These are phyloP conservation scores for Dreissena rostriformis DNA, from an alignment of 1,140 invertebrate species.

Conservation along the genomic window DNA sequence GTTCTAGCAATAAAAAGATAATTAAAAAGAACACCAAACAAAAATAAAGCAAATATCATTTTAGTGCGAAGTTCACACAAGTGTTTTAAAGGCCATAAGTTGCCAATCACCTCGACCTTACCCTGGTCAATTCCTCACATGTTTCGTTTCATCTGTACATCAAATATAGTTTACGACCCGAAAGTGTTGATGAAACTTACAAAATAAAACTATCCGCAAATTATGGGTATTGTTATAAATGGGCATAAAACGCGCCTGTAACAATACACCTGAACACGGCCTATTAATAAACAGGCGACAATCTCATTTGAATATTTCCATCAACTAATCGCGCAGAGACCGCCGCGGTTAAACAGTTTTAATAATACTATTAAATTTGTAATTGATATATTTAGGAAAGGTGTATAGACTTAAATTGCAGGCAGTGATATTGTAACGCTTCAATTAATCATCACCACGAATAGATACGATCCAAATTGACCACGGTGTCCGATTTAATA, in stretches of 20 bases:
- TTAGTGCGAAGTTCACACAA: too few relatives aligned
- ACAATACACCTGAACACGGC: conserved; percentile 9
- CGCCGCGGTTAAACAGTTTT: conserved; percentile 29
- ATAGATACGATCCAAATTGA: conserved; percentile 12
- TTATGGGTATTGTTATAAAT: conserved; percentile 29
- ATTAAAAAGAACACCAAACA: too few relatives aligned
- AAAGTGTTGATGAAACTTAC: conserved; percentile 50
- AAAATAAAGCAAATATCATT: too few relatives aligned
- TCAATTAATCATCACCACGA: conserved; percentile 27
- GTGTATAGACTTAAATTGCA: conserved; percentile 28
- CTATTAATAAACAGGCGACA: neutral
- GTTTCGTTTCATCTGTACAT: neutral
- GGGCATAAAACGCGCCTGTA: conserved; percentile 19
- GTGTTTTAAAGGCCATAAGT: too few relatives aligned
- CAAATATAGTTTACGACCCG: conserved; percentile 45
- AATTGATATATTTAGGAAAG: conserved; percentile 37
- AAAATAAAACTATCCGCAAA: conserved; percentile 44
- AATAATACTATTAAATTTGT: conserved; percentile 40
- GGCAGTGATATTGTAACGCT: neutral
- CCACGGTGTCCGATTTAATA: conserved; percentile 36
- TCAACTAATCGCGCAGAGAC: conserved; percentile 7
- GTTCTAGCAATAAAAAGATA: too few relatives aligned
- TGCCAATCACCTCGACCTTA: too few relatives aligned
- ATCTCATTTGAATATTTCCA: conserved; percentile 32
- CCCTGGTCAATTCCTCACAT: neutral